Evolutionary conservation across 1,140 invertebrate species (phyloP).

Genomic region (Drosophila kurseongensis): DNA sequence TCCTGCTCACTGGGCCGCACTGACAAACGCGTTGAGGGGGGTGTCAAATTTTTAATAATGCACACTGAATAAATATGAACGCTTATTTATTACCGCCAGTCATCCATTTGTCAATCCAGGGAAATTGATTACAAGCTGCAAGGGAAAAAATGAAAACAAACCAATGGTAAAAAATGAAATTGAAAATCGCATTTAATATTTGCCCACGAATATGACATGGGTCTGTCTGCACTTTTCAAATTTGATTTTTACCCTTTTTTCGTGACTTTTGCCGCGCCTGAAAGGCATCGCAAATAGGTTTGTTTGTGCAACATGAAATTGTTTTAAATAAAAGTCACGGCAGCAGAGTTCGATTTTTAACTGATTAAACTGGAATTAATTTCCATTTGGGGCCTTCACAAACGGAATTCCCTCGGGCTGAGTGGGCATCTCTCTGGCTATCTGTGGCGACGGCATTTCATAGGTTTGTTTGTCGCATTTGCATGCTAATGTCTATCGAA

Average conservation of each 20-base stretch:
- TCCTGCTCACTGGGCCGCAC: conserved; percentile 67
- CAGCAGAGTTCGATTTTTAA: conserved; percentile 72
- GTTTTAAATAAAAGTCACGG: conserved; percentile 77
- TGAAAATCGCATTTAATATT: conserved; percentile 77
- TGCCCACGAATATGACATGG: conserved; percentile 58
- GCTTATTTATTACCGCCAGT: conserved; percentile 79
- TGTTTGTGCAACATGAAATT: conserved; percentile 56
- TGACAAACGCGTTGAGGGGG: conserved; percentile 8
- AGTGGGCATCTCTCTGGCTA: conserved; percentile 8
- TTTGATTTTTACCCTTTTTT: conserved; percentile 56
- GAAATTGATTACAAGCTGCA: conserved; percentile 82
- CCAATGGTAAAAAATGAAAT: conserved; percentile 43
- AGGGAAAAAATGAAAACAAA: conserved; percentile 42
- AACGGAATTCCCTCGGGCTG: background rate
- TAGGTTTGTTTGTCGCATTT: conserved; percentile 73
- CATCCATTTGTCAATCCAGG: conserved; percentile 82
- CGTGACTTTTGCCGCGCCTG: conserved; percentile 32
- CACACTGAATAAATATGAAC: conserved; percentile 65
- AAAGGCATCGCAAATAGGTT: conserved; percentile 55
- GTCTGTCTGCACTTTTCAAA: conserved; percentile 61
- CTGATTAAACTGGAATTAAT: conserved; percentile 81
- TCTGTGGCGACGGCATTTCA: conserved; percentile 13
- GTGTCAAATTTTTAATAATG: conserved; percentile 78
- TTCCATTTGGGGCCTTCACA: conserved; percentile 48
- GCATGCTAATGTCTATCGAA: conserved; percentile 76